Evolutionary conservation across 1,140 invertebrate genomes (phyloP).

Genomic region (Lasaia peninsularis): DNA sequence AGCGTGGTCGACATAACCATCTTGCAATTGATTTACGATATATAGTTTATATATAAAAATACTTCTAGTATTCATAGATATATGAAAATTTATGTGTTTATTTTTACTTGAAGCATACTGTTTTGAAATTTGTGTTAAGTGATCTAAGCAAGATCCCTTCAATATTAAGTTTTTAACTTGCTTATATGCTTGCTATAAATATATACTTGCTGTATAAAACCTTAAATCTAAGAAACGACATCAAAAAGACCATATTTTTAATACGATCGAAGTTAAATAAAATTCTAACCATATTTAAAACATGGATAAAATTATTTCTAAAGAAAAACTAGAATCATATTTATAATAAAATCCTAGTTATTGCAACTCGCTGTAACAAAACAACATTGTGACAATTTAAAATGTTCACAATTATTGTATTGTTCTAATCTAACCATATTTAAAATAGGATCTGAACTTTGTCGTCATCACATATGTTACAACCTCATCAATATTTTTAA

Average conservation of each 20-base stretch:
- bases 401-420: neutral
- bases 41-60: too few relatives aligned
- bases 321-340: neutral
- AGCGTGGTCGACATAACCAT: too few relatives aligned
- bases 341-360: neutral
- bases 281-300: neutral
- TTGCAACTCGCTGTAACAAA: neutral
- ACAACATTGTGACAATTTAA: neutral
- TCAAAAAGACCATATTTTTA: neutral
- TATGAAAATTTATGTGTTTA: too few relatives aligned
- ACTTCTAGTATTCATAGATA: too few relatives aligned
- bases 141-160: too few relatives aligned
- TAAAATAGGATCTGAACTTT: neutral
- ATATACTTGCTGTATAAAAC: neutral
- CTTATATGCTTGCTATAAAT: constrained; percentile 8
- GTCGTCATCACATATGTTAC: neutral
- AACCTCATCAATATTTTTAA: neutral
- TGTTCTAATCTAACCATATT: neutral
- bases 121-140: too few relatives aligned
- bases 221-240: neutral
- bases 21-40: too few relatives aligned
- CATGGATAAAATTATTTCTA: neutral
- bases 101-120: too few relatives aligned
- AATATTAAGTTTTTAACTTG: too few relatives aligned
- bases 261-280: neutral